Base-by-base conservation (phyloP, 2,888 invertebrate species). In the Eurois occulta region DNA sequence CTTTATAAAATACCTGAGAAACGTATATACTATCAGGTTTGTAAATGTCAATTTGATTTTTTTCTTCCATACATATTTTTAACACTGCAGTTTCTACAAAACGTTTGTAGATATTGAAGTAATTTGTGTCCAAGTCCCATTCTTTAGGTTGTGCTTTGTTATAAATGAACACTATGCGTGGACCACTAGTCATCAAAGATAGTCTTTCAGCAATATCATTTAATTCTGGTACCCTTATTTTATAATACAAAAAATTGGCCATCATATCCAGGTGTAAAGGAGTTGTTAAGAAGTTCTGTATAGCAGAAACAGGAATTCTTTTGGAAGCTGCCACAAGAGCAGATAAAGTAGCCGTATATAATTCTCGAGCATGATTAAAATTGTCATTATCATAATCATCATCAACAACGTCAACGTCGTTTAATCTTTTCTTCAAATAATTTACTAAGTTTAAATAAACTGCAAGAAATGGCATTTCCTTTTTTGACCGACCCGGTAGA, bases 1-100 rank as follows among this genome's bases (percentile, higher is more conserved):
- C 52, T 10, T 10, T 10, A 52, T 52, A n/a, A 52, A 52, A 24
- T n/a, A 52, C 52, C 10, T n/a, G 24, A 52, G 52, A 52, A 24
- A 52, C 24, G 52, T 52, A n/a, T n/a, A 8, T n/a, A 52, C 24
- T 52, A 65, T 80, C 80, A 10, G 80, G 80, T 43, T 72, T 77
- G 35, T 77, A 65, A 0, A 81, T 58, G 24, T 81, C 77, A 72
- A 77, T 81, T 62, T 75, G 68, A 28, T 75, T 81, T 71, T 77
- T 77, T 62, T 77, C 77, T 65, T 77, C 60, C n/a, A 75, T 75
- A 24, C 72, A 68, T 77, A 77, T 72, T 7, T 68, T 74, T 52
- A 74, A 77, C 8, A 81, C 18, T 52, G 75, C 75, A 16, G 28
- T 75, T 35, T 77, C 69, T 48, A 81, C 28, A 52, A 81, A 77